Conservation (phyloP, 2,888 invertebrate species). For the Abrostola tripartita region DNA sequence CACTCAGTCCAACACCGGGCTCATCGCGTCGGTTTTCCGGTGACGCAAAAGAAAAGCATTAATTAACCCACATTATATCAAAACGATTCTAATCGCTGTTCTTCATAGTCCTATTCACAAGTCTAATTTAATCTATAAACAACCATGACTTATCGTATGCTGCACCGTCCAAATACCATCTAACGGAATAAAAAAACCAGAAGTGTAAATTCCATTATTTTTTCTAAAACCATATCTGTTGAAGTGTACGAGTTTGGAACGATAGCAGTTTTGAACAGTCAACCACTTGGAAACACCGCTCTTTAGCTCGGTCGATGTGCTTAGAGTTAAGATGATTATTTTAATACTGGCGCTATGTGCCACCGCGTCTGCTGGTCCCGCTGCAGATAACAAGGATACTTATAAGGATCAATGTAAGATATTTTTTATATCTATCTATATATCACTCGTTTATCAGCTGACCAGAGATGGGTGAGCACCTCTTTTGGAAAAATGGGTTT, state of each 20-base stretch:
- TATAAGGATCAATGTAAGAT: slow-evolving; percentile 70
- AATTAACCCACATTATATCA: too few relatives aligned
- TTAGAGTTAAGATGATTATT: slow-evolving; percentile 25
- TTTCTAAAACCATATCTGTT: slow-evolving; percentile 12
- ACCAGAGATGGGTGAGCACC: too few relatives aligned
- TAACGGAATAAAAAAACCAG: slow-evolving; percentile 20
- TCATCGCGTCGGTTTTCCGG: too few relatives aligned
- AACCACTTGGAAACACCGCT: slow-evolving; percentile 15
- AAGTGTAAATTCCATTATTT: not conserved
- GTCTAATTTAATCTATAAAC: not conserved
- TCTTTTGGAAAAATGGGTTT: too few relatives aligned
- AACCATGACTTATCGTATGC: not conserved
- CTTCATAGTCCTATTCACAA: too few relatives aligned
- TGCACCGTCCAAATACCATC: not conserved
- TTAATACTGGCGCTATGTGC: slow-evolving; percentile 24
- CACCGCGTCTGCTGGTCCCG: slow-evolving; percentile 14
- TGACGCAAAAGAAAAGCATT: too few relatives aligned
- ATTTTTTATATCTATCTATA: too few relatives aligned
- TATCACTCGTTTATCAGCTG: too few relatives aligned
- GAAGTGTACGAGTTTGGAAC: slow-evolving; percentile 18
- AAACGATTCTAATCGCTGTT: not conserved
- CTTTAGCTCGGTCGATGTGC: slow-evolving; percentile 15
- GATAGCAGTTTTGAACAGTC: slow-evolving; percentile 1
- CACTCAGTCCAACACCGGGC: too few relatives aligned
- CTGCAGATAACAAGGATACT: slow-evolving; percentile 38